phyloP scores from a whole-genome alignment of 2,888 invertebrate species.

The Melanophora roralis region DNA sequence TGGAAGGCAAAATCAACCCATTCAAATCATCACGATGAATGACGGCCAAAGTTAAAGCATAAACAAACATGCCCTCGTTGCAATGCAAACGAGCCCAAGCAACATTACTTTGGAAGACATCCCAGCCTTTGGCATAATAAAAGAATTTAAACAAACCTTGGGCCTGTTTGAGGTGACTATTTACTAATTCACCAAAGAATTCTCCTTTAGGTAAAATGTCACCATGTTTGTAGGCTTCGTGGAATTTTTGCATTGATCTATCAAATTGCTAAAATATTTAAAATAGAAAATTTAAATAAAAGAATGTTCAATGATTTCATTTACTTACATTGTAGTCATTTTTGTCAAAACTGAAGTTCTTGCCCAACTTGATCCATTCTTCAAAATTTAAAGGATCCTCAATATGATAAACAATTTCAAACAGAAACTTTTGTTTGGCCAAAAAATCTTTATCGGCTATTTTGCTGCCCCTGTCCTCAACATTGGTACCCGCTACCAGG shows the following conservation, averaged over 20 bases:
- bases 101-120: slow-evolving; percentile 83
- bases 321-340: slow-evolving; percentile 59
- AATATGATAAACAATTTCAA: slow-evolving; percentile 67
- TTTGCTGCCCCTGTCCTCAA: too few species aligned
- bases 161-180: slow-evolving; percentile 78
- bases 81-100: slow-evolving; percentile 82
- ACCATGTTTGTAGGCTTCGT: slow-evolving; percentile 69
- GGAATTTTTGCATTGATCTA: slow-evolving; percentile 70
- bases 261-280: slow-evolving; percentile 66
- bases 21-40: slow-evolving; percentile 83
- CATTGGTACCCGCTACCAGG: slow-evolving; percentile 59
- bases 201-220: slow-evolving; percentile 79
- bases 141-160: slow-evolving; percentile 82
- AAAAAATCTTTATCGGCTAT: slow-evolving; percentile 69
- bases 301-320: not conserved
- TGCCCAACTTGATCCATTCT: slow-evolving; percentile 73
- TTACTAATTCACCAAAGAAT: slow-evolving; percentile 78
- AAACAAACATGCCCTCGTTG: slow-evolving; percentile 86
- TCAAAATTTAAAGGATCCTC: slow-evolving; percentile 69
- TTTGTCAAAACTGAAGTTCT: slow-evolving; percentile 77
- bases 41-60: slow-evolving; percentile 83
- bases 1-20: slow-evolving; percentile 83
- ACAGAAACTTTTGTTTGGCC: slow-evolving; percentile 69
- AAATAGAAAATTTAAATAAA: not conserved
- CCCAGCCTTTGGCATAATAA: slow-evolving; percentile 84